Evolutionary conservation across 1,140 invertebrate species (phyloP), one percentile per base, ranked within the genome.

Genomic region (Drosophila serrata): DNA sequence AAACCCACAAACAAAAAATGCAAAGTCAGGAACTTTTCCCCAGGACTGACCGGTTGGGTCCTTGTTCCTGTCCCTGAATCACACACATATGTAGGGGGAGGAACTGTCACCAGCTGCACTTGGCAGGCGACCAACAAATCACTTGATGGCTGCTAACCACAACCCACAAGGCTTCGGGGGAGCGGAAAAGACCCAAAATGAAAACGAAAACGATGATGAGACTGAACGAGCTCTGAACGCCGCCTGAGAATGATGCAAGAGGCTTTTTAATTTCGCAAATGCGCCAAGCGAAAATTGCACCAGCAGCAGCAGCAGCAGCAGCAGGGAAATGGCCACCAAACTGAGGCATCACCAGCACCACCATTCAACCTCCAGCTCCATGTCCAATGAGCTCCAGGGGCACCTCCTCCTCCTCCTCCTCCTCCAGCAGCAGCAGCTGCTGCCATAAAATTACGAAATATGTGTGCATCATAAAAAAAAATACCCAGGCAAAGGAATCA

Each of bases 181-280:
- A 40, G 48, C 24, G 9, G 37, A 40, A 40, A 15, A 51, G 9
- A 4, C 6, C 31, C 31, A 48, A 48, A 48, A 29, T 9, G 46
- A 53, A 53, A 53, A 53, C 51, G 51, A 53, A 53, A 53, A 55
- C 27, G 57, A 59, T 60, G 61, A 42, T 76, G 77, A 46, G 51
- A 53, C 49, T 35, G 31, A 43, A 43, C 42, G 42, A 43, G 19
- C 42, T 43, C 19, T 43, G 42, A 53, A 37, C 51, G 49, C 49
- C 31, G 65, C 67, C 59, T 73, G 63, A 64, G 75, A 82, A 87
- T 87, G 87, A 87, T 85, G 81, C 73, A 67, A 80, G 84, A 69
- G 51, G 78, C 69, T 77, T 88, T 88, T 88, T 90, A 88, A 88
- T 88, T 88, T 88, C 45, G 74, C 77, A 88, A 88, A 88, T 88